phyloP scores from a whole-genome alignment of 2,113 vertebrate species.

The Spea bombifrons region DNA sequence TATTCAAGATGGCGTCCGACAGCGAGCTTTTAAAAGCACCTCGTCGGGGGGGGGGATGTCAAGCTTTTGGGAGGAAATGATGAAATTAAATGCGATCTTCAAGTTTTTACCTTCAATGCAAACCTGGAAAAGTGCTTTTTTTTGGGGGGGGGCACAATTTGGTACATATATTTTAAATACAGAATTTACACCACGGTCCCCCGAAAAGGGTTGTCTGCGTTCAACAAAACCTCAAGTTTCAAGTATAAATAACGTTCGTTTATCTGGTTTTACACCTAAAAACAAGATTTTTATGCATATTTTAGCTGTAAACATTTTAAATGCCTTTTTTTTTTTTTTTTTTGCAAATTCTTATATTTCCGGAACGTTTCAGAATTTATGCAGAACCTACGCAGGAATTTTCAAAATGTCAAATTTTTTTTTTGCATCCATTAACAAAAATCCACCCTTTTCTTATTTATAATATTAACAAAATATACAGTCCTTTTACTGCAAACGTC shows the following conservation, averaged over 20 bases:
- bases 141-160: background rate
- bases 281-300: constrained; percentile 19
- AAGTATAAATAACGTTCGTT: constrained; percentile 37
- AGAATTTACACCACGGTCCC: constrained; percentile 3
- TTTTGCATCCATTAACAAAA: constrained; percentile 6
- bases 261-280: background rate
- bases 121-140: constrained; percentile 11
- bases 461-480: constrained; percentile 46
- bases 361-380: background rate
- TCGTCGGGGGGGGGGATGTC: no score
- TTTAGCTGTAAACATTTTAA: background rate
- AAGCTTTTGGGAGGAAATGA: no score
- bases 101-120: no score
- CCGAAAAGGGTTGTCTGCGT: background rate
- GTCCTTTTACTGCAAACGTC: constrained; percentile 1
- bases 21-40: no score
- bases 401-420: constrained; percentile 6
- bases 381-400: background rate
- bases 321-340: background rate
- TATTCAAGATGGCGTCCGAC: no score
- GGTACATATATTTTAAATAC: background rate
- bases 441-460: background rate
- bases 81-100: no score
- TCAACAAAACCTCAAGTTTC: constrained; percentile 15
- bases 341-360: background rate